Percentiles rank a stretch among this genome's conserved stretches.
phyloP scores from a whole-genome alignment of 2,888 invertebrate genomes.

The Mamestra brassicae region DNA sequence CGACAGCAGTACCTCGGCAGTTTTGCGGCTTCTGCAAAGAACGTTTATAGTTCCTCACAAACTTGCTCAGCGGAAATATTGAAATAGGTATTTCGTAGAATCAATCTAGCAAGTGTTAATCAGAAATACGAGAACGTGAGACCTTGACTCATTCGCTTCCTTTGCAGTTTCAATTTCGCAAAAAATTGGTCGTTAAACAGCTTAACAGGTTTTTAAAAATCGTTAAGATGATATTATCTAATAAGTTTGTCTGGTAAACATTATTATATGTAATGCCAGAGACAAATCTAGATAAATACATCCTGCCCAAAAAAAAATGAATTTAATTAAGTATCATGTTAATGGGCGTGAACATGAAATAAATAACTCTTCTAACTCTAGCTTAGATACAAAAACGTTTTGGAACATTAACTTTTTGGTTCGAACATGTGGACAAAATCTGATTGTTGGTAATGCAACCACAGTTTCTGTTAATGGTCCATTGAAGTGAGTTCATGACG shows the following conservation, averaged over 20 bases:
- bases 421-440: slow-evolving; percentile 78
- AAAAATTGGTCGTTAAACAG: slow-evolving; percentile 10
- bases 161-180: slow-evolving; percentile 23
- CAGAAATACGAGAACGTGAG: slow-evolving; percentile 36
- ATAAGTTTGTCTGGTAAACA: not conserved
- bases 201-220: slow-evolving; percentile 30
- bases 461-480: slow-evolving; percentile 78
- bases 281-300: slow-evolving; percentile 33
- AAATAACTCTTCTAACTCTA: not conserved
- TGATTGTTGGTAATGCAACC: slow-evolving; percentile 72
- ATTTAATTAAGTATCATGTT: slow-evolving; percentile 25
- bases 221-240: slow-evolving; percentile 11
- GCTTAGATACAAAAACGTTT: slow-evolving; percentile 12
- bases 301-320: slow-evolving; percentile 22
- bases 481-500: slow-evolving; percentile 80
- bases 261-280: not conserved
- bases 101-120: slow-evolving; percentile 58
- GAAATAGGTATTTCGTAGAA: slow-evolving; percentile 69
- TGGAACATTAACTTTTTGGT: slow-evolving; percentile 46
- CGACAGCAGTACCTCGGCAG: slow-evolving; percentile 67
- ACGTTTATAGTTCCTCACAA: slow-evolving; percentile 79
- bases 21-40: slow-evolving; percentile 85
- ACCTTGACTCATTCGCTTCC: slow-evolving; percentile 44
- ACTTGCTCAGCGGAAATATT: slow-evolving; percentile 69
- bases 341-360: not conserved